Evolutionary conservation across 2,797 vertebrate species (phyloP), one percentile per base, ranked within the genome.

Genomic region (Otolemur crassicaudatus): DNA sequence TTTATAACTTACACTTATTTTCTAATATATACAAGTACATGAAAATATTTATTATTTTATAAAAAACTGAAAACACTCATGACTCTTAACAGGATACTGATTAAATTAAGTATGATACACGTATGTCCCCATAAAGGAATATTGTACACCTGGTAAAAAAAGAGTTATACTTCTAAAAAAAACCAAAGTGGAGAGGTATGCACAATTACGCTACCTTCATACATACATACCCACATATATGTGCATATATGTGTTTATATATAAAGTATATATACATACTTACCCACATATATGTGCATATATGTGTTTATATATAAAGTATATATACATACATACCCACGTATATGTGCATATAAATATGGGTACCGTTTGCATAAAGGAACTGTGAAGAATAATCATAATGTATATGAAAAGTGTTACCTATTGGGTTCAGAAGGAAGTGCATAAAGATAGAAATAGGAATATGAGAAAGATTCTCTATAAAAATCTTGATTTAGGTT

Each of bases 1-100:
- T 92, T 75, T 37, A 94, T 40, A 43, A 23, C 22, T 53, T 22
- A 77, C 61, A 79, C 58, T 73, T 63, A 75, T 94, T 93, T 95
- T 87, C 14, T 81, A 81, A 77, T 53, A 2, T 34, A 61, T 2
- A 77, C 0, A 61, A 67, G 77, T 75, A 83, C 14, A 73, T 70
- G 37, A 87, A 83, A 43, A 82, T 7, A 67, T 61, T 70, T 9
- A 73, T 29, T 43, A 20, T 27, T 76, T 27, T 80, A 87, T 19
- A 94, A 87, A 92, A 87, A 72, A 79, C 10, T 80, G 12, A 83
- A 94, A 95, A 83, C n/a, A 29, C 20, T 1, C 10, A 22, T 60
- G 13, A 61, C 10, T 83, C 25, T 82, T 25, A 80, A 56, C 17
- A 80, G 63, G 29, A 89, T 5, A 22, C 7, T 58, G 7, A 16